Conservation (phyloP, 2,797 vertebrate species). For the Phalloptychus januarius region DNA sequence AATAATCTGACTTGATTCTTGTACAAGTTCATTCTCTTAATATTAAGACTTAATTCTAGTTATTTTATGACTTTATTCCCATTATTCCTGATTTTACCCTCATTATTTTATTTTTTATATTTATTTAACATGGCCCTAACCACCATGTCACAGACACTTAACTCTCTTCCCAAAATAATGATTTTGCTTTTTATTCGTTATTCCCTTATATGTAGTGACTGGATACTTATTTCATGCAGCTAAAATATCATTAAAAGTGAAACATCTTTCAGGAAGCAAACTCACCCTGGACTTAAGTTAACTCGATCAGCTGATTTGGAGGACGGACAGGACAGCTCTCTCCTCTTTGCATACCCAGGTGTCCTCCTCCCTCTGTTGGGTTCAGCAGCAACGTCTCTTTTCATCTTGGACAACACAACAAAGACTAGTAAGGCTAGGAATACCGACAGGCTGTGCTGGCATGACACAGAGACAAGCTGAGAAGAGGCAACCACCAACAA, state of each 20-base stretch:
- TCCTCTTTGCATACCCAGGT: constrained; percentile 43
- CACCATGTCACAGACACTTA: not conserved
- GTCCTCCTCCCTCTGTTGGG: constrained; percentile 62
- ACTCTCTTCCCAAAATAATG: not conserved
- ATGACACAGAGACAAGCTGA: not conserved
- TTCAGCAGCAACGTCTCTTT: constrained; percentile 40
- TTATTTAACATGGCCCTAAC: too few species aligned
- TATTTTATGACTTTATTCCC: too few species aligned
- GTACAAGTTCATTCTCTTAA: too few species aligned
- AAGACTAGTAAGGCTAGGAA: not conserved
- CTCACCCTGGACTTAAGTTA: constrained; percentile 78
- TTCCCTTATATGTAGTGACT: not conserved
- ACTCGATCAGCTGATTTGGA: constrained; percentile 43
- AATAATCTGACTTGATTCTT: too few species aligned
- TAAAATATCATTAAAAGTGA: not conserved
- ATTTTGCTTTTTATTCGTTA: not conserved
- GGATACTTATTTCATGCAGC: not conserved
- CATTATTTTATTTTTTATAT: too few species aligned
- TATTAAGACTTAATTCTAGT: too few species aligned
- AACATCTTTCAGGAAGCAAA: not conserved
- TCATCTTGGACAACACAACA: constrained; percentile 35
- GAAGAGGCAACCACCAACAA: not conserved
- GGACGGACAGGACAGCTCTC: constrained; percentile 23
- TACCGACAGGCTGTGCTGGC: not conserved
- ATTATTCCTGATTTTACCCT: too few species aligned